phyloP scores from a whole-genome alignment of 2,113 vertebrate species.

The Mus spicilegus region DNA sequence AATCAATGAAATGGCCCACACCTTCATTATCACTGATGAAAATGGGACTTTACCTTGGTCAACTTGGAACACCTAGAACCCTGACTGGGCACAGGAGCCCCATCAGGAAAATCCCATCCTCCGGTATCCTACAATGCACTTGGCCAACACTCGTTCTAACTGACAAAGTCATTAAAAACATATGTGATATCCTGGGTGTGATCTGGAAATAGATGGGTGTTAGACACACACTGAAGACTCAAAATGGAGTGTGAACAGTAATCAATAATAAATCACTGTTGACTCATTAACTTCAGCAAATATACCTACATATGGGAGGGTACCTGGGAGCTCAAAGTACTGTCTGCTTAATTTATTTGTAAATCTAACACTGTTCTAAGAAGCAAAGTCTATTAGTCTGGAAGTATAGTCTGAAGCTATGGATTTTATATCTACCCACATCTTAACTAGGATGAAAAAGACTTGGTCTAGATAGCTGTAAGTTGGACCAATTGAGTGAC shows the following conservation, averaged over 20 bases:
- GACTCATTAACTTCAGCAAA: conserved; percentile 10
- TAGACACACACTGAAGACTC: background rate
- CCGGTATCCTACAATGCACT: background rate
- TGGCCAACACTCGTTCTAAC: background rate
- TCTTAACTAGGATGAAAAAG: background rate
- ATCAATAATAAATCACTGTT: background rate
- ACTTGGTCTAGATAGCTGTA: background rate
- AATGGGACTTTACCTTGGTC: background rate
- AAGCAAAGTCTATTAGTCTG: background rate
- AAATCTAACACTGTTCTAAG: conserved; percentile 5
- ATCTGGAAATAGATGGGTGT: background rate
- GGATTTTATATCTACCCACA: background rate
- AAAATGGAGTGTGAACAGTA: background rate
- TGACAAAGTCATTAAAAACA: background rate
- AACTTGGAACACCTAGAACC: background rate
- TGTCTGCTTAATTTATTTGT: background rate
- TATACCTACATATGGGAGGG: background rate
- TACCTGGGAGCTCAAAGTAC: background rate
- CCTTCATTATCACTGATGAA: background rate
- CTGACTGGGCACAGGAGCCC: background rate
- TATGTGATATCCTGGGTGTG: background rate
- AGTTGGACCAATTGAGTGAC: background rate
- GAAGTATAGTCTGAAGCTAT: background rate
- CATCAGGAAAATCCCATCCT: background rate
- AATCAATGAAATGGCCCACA: background rate